Base-by-base conservation (phyloP, 2,888 invertebrate species). In the Aphidoletes aphidimyza region DNA sequence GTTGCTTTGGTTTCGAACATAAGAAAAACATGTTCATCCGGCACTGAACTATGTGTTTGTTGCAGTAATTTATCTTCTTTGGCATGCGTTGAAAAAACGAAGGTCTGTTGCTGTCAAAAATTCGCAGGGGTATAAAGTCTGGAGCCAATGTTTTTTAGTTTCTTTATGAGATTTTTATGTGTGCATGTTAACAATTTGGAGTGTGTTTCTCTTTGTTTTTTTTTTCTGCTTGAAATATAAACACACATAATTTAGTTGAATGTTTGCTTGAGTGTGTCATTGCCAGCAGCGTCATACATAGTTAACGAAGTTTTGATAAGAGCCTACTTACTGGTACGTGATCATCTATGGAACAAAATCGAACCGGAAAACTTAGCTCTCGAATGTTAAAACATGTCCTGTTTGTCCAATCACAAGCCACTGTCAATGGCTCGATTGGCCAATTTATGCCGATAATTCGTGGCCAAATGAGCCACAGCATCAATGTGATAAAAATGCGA, bases 401-500 rank as follows among this genome's bases (percentile, higher is more conserved):
- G 22, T 22, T 54, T 54, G 54, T 30, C 30, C 14, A 1, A 69
- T 34, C 34, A 30, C 22, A 17, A 2, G 6, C 5, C 30, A 69
- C 0, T 30, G 9, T 69, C 69, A 14, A 69, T 30, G n/a, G n/a
- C 30, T 69, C 34, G 11, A 30, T 0, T 2, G 5, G 17, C 26
- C 8, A 30, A 69, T 69, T 30, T 30, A 14, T 30, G 69, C 3
- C 69, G 3, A 69, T 30, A 26, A 22, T 11, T 69, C 3, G 30
- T 69, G 30, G 26, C 69, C 17, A 9, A 69, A 2, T 30, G 34
- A 14, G n/a, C 69, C 34, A 69, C 26, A 11, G 14, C 11, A 69
- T 8, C 30, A 69, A 69, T 69, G 69, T 30, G 69, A 54, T 54
- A 54, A 54, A 54, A 54, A 54, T 54, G 54, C 54, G 54, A 22